These are phyloP conservation scores for Shargacucullia verbasci DNA, from an alignment of 2,888 invertebrate genomes.

Conservation along the genomic window DNA sequence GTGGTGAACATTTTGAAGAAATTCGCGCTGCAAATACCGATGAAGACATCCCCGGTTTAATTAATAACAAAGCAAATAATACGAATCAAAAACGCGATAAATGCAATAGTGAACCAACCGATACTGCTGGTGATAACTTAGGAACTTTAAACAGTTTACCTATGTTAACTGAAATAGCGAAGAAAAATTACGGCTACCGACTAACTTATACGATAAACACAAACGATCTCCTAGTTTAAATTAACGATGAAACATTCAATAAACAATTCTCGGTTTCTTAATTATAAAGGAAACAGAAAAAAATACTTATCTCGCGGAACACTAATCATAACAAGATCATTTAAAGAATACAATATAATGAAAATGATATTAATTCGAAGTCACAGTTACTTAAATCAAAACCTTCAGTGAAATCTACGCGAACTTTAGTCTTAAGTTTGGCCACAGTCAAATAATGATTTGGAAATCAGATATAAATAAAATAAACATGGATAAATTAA, in stretches of 20 bases:
- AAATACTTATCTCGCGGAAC: neutral
- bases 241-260: neutral
- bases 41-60: slow-evolving; percentile 11
- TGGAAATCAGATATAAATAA: no score
- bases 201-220: neutral
- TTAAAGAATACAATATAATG: neutral
- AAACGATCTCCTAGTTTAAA: neutral
- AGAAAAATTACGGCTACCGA: neutral
- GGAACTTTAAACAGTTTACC: neutral
- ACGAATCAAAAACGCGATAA: slow-evolving; percentile 22
- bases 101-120: slow-evolving; percentile 23
- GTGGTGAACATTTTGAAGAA: slow-evolving; percentile 52
- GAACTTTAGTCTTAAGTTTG: neutral
- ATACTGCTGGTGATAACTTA: slow-evolving; percentile 23
- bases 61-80: slow-evolving; percentile 5
- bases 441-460: neutral
- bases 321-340: slow-evolving; percentile 2
- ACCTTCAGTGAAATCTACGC: neutral
- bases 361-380: neutral
- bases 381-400: no score
- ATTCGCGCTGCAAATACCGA: slow-evolving; percentile 15
- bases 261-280: neutral
- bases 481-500: slow-evolving; percentile 1
- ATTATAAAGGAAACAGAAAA: neutral
- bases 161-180: neutral